Evolutionary conservation across 2,113 vertebrate genomes (phyloP).

Genomic region (Oenanthe oenanthe): DNA sequence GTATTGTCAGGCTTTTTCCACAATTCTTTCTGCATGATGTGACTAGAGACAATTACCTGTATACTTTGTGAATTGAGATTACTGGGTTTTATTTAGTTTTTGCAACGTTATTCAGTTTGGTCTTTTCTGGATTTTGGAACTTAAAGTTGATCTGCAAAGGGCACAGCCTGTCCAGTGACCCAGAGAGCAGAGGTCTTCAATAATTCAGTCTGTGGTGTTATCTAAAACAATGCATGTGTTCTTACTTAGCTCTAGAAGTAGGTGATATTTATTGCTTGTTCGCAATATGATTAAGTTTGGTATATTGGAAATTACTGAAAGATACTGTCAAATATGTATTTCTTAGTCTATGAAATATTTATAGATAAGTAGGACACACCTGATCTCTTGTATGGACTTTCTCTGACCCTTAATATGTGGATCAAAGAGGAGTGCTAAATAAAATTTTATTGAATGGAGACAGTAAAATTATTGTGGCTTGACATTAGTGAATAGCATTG

Average conservation of each 20-base stretch:
- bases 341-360: neutral
- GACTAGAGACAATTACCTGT: neutral
- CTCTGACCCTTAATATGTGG: neutral
- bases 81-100: neutral
- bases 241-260: neutral
- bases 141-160: neutral
- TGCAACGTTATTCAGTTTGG: rapidly evolving
- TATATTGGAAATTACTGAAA: neutral
- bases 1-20: neutral
- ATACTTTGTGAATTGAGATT: neutral
- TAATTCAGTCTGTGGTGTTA: neutral
- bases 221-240: neutral
- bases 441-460: neutral
- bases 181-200: neutral
- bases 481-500: neutral
- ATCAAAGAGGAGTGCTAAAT: neutral
- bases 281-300: neutral
- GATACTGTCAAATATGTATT: neutral
- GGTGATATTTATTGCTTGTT: neutral
- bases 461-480: neutral
- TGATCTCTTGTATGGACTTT: neutral
- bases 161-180: neutral
- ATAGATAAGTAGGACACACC: neutral
- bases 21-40: neutral
- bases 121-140: neutral